A percentile compares a stretch with the other conserved stretches of the same genome.
Evolutionary conservation across 1,140 invertebrate genomes (phyloP).

Genomic region (Trialeurodes vaporariorum): DNA sequence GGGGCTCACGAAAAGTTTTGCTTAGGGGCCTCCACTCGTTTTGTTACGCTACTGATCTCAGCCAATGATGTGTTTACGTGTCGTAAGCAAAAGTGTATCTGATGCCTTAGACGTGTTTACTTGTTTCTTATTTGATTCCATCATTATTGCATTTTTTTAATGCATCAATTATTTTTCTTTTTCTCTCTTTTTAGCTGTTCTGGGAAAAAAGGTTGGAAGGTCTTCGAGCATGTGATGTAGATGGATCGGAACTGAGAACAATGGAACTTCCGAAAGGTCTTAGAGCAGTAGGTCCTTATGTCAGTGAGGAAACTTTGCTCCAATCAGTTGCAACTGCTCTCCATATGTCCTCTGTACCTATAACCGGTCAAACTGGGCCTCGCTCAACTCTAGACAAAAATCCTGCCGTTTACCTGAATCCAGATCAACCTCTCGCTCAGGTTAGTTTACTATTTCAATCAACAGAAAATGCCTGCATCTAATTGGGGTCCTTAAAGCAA

Average conservation of each 20-base stretch:
- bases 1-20: too few species aligned
- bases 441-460: constrained; percentile 33
- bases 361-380: constrained; percentile 80
- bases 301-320: constrained; percentile 78
- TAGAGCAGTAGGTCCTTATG: constrained; percentile 82
- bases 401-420: constrained; percentile 88
- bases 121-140: too few species aligned
- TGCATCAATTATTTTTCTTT: not conserved
- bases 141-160: not conserved
- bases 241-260: constrained; percentile 65
- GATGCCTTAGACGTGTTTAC: too few species aligned
- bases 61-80: too few species aligned
- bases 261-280: constrained; percentile 77
- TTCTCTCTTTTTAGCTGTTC: constrained; percentile 53
- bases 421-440: constrained; percentile 89
- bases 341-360: constrained; percentile 65
- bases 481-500: too few species aligned
- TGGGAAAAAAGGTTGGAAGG: constrained; percentile 95
- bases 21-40: too few species aligned
- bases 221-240: constrained; percentile 71
- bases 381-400: constrained; percentile 81
- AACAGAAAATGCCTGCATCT: too few species aligned
- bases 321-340: constrained; percentile 81
- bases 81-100: too few species aligned
- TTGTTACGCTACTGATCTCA: too few species aligned